Base-by-base conservation (phyloP, 1,140 invertebrate species). In the Leptinotarsa texana region DNA sequence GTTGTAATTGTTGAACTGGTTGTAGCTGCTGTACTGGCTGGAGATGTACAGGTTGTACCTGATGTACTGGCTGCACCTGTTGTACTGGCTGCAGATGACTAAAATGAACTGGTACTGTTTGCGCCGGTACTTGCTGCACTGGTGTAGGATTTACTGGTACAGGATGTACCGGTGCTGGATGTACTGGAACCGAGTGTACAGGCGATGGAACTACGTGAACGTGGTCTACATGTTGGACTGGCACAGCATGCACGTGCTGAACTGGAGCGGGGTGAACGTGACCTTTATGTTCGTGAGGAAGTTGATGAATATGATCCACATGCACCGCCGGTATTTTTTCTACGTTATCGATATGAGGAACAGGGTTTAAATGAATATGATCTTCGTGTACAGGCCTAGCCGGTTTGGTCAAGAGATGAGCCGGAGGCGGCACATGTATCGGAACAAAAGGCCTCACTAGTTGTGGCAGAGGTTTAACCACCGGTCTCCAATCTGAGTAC, bases 381-480 rank as follows among this genome's bases (percentile, higher is more conserved):
- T 78, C 75, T n/a, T 78, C 73, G 11, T 75, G 77, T 70, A 70
- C 76, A 63, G 76, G 76, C 21, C 57, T 63, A 51, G 18, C 75
- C 3, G 77, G 77, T 22, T 76, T 76, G 15, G 63, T 24, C 8
- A 73, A 6, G 13, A 42, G 21, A 21, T 63, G n/a, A 62, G 75
- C 18, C 51, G 51, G 66, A 33, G 76, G 68, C 51, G 70, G 57
- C 27, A 77, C 74, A 21, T 75, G 17, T 62, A 75, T 68, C 8
- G 76, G 69, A 68, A 48, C 22, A 15, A 74, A 70, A 4, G 66
- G 75, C 65, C 63, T 76, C 3, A 75, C 69, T 68, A 68, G 15
- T 49, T 57, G 69, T 15, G 68, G 17, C 15, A 18, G 33, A 42
- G 33, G 33, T 49, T 69, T 69, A 15, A 70, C 22, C 3, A 75